phyloP scores from a whole-genome alignment of 2,888 invertebrate genomes.

The Hydropsyche betteni region DNA sequence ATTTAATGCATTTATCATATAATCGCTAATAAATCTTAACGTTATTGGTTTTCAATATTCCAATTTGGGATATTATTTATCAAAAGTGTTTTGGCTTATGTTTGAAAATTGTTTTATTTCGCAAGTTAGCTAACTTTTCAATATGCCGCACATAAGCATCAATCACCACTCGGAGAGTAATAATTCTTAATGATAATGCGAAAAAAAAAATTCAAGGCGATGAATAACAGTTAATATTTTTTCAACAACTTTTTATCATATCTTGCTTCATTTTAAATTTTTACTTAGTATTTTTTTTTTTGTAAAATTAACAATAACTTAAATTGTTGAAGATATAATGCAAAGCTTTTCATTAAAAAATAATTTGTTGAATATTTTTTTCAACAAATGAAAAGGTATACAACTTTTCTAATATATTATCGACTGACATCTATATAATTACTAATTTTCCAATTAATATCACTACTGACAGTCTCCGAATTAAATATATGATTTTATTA shows the following conservation, averaged over 20 bases:
- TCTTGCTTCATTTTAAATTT: background rate
- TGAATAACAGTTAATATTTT: slow-evolving; percentile 17
- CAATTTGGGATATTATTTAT: slow-evolving; percentile 12
- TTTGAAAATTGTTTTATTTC: slow-evolving; percentile 11
- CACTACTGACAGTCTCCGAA: too few species aligned
- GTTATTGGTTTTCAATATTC: background rate
- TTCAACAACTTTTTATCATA: background rate
- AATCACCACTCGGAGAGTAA: slow-evolving; percentile 1
- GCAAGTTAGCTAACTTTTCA: slow-evolving; percentile 13
- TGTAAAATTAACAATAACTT: too few species aligned
- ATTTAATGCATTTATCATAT: background rate
- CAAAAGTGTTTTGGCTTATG: background rate
- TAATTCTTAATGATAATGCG: slow-evolving; percentile 25
- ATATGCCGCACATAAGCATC: slow-evolving; percentile 1
- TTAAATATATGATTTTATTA: too few species aligned
- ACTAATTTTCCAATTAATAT: too few species aligned
- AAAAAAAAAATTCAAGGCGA: slow-evolving; percentile 21
- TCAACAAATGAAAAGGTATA: too few species aligned
- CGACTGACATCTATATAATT: too few species aligned
- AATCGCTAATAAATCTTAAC: background rate
- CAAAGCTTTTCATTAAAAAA: too few species aligned
- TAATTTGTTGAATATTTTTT: too few species aligned
- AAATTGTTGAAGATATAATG: too few species aligned
- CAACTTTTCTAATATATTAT: too few species aligned
- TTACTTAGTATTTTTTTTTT: too few species aligned